Evolutionary conservation across 2,113 vertebrate genomes (phyloP).

Genomic region (Stegastes partitus): DNA sequence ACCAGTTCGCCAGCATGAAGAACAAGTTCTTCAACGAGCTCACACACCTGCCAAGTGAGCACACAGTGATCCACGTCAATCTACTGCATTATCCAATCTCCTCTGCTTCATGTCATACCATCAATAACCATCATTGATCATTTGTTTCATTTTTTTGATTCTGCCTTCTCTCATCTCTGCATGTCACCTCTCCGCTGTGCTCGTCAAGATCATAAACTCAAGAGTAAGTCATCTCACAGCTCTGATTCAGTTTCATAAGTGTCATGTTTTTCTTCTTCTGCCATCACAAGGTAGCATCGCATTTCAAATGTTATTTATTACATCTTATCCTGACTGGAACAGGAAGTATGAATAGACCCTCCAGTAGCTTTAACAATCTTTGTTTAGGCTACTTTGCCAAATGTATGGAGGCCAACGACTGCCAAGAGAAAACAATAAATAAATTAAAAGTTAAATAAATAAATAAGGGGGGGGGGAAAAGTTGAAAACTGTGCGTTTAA

Average conservation of each 20-base stretch:
- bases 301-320: neutral
- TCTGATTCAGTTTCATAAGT: neutral
- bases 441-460: neutral
- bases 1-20: conserved; percentile 84
- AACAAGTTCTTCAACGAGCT: conserved; percentile 87
- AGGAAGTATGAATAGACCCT: too few relatives aligned
- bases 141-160: conserved; percentile 14
- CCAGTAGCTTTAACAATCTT: too few relatives aligned
- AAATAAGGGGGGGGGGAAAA: too few relatives aligned
- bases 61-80: too few relatives aligned
- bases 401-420: neutral
- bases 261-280: neutral
- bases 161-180: conserved; percentile 31
- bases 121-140: neutral
- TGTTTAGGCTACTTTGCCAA: neutral
- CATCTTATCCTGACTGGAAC: too few relatives aligned
- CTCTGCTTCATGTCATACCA: neutral
- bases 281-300: neutral
- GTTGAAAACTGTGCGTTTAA: too few relatives aligned
- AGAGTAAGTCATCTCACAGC: conserved; percentile 75
- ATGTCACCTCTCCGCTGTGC: conserved; percentile 36
- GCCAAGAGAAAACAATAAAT: neutral
- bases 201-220: conserved; percentile 83
- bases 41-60: conserved; percentile 84
- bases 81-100: neutral